phyloP scores from a whole-genome alignment of 2,797 vertebrate genomes.

The Alcedo quadribrachys region DNA sequence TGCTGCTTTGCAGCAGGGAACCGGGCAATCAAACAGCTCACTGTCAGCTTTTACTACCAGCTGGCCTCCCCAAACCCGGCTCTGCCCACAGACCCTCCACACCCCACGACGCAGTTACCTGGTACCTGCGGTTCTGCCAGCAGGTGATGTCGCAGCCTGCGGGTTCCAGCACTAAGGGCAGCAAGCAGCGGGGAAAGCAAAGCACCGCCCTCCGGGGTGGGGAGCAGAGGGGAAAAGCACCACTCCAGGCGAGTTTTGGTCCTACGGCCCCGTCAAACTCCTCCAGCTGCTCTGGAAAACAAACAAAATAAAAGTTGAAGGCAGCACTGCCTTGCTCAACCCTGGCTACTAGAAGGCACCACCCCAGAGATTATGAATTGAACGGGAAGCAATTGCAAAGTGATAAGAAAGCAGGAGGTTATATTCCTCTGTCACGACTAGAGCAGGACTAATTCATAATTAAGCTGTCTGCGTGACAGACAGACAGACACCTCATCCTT shows the following conservation, averaged over 20 bases:
- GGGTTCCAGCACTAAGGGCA: not conserved
- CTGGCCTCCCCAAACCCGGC: not conserved
- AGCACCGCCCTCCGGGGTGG: too few species aligned
- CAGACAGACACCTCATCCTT: not conserved
- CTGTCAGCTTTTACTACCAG: not conserved
- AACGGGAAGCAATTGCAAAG: not conserved
- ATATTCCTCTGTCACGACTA: not conserved
- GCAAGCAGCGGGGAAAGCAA: not conserved
- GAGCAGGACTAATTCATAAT: not conserved
- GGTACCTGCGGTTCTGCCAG: not conserved
- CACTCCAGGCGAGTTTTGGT: not conserved
- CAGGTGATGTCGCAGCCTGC: not conserved
- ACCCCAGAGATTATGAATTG: not conserved
- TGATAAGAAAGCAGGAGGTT: not conserved
- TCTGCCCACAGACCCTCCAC: not conserved
- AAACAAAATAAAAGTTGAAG: not conserved
- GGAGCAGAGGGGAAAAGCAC: not conserved
- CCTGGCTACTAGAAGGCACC: not conserved
- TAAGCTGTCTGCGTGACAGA: not conserved
- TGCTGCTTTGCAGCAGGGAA: accelerated
- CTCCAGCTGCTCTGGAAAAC: not conserved
- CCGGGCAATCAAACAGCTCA: not conserved
- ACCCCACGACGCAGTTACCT: not conserved
- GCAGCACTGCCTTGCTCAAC: not conserved
- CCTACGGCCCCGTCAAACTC: accelerated